phyloP scores from a whole-genome alignment of 2,888 invertebrate species.

The Eupithecia inturbata region DNA sequence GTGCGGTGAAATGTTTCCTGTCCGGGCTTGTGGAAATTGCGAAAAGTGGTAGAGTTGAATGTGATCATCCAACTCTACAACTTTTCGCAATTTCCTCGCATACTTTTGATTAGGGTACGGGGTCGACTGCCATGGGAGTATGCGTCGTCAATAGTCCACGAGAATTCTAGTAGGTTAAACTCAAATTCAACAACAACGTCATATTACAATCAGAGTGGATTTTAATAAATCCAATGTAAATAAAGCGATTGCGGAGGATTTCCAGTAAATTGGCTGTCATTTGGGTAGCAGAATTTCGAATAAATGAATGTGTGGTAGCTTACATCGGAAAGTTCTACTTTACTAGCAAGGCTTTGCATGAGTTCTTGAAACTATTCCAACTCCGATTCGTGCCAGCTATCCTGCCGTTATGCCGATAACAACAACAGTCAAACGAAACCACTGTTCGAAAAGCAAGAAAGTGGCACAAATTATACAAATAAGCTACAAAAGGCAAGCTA shows the following conservation, averaged over 20 bases:
- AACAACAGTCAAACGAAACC: neutral
- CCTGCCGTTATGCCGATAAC: neutral
- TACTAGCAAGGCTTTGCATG: neutral
- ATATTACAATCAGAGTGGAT: neutral
- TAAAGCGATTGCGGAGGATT: neutral
- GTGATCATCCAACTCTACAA: neutral
- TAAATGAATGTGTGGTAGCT: neutral
- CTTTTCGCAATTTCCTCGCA: constrained; percentile 8
- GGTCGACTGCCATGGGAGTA: constrained; percentile 3
- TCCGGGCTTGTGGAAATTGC: constrained; percentile 1
- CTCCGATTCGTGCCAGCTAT: neutral
- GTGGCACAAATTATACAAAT: constrained; percentile 1
- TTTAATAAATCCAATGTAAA: neutral
- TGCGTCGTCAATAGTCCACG: neutral
- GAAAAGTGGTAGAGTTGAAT: constrained; percentile 2
- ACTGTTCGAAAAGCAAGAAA: neutral
- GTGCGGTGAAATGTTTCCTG: neutral
- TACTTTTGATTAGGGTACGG: constrained; percentile 3
- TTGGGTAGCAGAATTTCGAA: neutral
- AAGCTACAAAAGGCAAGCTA: neutral
- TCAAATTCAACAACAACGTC: neutral
- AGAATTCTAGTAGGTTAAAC: neutral
- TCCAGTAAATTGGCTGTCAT: neutral
- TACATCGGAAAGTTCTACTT: neutral
- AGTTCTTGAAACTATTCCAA: no score